Conservation (phyloP, 2,113 vertebrate genomes). For the Alethe diademata region DNA sequence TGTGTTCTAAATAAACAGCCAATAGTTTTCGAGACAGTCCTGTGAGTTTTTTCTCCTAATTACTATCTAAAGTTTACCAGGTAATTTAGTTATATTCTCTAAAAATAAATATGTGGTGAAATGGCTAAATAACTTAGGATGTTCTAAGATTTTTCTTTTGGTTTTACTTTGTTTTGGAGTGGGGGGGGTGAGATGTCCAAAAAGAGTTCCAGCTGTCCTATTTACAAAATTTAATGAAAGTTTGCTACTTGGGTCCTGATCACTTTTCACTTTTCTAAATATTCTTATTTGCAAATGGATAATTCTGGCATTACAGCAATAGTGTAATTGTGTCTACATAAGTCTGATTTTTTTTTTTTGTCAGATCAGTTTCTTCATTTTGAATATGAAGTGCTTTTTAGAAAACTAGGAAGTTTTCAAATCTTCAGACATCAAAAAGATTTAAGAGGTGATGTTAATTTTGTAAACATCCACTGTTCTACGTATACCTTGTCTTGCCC, state of each 20-base stretch:
- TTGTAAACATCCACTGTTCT: neutral
- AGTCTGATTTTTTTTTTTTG: neutral
- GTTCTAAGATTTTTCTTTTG: neutral
- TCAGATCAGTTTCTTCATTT: neutral
- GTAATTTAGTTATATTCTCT: neutral
- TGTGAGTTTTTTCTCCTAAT: neutral
- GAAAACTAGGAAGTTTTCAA: neutral
- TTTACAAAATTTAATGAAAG: neutral
- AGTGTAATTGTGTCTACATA: neutral
- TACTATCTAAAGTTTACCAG: neutral
- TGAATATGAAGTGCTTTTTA: neutral
- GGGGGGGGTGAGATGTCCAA: fast-evolving
- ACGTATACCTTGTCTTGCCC: neutral
- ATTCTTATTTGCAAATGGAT: neutral
- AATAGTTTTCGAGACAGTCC: neutral
- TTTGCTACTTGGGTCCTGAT: neutral
- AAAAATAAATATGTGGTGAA: neutral
- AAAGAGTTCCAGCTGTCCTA: neutral
- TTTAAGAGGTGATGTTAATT: neutral
- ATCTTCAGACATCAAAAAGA: neutral
- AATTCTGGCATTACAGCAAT: neutral
- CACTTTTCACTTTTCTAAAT: neutral
- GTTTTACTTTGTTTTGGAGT: neutral
- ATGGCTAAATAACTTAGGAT: neutral
- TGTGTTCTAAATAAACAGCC: neutral